Evolutionary conservation across 1,140 invertebrate species (phyloP).

Genomic region (Drosophila ogumai): DNA sequence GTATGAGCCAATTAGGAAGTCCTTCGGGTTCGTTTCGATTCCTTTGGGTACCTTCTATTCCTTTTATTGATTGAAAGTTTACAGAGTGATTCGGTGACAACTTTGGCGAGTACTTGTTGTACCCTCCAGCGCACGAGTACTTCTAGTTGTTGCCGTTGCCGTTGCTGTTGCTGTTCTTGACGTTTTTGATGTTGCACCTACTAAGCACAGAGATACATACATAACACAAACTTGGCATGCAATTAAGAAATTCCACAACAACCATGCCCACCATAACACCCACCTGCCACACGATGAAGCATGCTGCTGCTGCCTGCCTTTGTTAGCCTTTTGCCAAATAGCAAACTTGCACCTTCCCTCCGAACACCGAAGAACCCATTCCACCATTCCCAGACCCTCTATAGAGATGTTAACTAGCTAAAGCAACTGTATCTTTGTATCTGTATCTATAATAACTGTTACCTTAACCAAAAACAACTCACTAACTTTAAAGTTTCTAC

Average conservation of each 20-base stretch:
- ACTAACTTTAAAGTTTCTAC: slow-evolving; percentile 42
- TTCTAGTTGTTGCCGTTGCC: slow-evolving; percentile 12
- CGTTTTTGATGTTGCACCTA: slow-evolving; percentile 41
- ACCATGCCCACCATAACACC: slow-evolving; percentile 20
- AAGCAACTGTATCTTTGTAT: slow-evolving; percentile 26
- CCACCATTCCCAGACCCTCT: neutral
- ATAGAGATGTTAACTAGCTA: slow-evolving; percentile 48
- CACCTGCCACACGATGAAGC: slow-evolving; percentile 30
- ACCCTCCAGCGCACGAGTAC: slow-evolving; percentile 4
- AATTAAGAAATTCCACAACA: slow-evolving; percentile 46
- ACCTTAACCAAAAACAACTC: slow-evolving; percentile 30
- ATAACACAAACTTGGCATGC: slow-evolving; percentile 38
- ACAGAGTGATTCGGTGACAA: slow-evolving; percentile 11
- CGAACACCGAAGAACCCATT: slow-evolving; percentile 7
- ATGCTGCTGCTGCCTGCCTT: slow-evolving; percentile 47
- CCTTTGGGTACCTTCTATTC: neutral
- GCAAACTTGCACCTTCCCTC: slow-evolving; percentile 32
- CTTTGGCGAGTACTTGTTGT: slow-evolving; percentile 21
- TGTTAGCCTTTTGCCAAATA: slow-evolving; percentile 46
- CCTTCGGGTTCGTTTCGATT: neutral
- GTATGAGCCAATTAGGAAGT: slow-evolving; percentile 41
- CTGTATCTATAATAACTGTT: slow-evolving; percentile 37
- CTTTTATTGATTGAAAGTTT: slow-evolving; percentile 11
- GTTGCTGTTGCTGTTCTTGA: slow-evolving; percentile 19
- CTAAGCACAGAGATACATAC: slow-evolving; percentile 16